Evolutionary conservation across 2,888 invertebrate species (phyloP).

Genomic region (Mimas tiliae): DNA sequence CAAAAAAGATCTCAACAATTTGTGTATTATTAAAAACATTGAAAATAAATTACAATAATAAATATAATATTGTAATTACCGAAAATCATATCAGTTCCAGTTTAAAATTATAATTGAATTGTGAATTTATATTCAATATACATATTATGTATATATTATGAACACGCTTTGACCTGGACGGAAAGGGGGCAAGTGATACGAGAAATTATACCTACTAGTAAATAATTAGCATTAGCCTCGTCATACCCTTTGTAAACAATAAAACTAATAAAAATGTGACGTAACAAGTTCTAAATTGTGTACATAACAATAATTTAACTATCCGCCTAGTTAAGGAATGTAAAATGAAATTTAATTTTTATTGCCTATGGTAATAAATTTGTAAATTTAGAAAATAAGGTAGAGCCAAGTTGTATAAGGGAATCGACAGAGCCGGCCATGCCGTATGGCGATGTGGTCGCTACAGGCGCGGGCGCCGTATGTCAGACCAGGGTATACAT

Average conservation of each 20-base stretch:
- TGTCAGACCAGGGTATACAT: no score
- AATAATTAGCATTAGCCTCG: not conserved
- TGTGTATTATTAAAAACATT: conserved; percentile 2
- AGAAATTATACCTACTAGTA: conserved; percentile 14
- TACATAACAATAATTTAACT: not conserved
- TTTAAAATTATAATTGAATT: conserved; percentile 6
- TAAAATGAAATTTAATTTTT: not conserved
- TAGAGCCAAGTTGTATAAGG: no score
- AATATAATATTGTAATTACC: not conserved
- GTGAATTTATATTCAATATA: conserved; percentile 38
- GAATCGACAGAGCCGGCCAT: no score
- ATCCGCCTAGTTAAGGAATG: conserved; percentile 1
- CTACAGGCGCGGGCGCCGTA: no score
- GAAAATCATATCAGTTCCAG: conserved; percentile 2
- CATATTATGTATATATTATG: conserved; percentile 62
- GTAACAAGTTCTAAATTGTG: not conserved
- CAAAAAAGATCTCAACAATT: conserved; percentile 8
- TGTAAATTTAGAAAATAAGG: no score
- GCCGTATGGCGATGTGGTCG: no score
- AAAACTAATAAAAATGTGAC: not conserved
- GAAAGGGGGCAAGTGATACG: conserved; percentile 70
- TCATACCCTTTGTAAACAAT: not conserved
- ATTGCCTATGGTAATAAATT: not conserved
- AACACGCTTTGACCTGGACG: conserved; percentile 80
- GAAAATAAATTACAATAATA: not conserved